Base-by-base conservation (phyloP, 2,888 invertebrate genomes). In the Agrotis segetum region DNA sequence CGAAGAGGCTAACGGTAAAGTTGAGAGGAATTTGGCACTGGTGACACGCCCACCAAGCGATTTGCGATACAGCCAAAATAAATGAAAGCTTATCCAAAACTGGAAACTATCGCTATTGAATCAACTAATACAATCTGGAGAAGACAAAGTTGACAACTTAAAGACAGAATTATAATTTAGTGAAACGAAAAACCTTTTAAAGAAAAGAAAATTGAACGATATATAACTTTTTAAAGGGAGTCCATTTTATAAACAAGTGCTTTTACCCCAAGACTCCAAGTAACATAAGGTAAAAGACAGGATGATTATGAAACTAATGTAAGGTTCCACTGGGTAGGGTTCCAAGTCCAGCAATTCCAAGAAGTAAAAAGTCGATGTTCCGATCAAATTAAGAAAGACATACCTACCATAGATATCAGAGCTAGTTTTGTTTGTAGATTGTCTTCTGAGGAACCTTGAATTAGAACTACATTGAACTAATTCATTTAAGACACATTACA, bases 1-100 rank as follows among this genome's bases (percentile, higher is more conserved):
- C 47, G 21, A 50, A 21, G 17, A 47, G 16, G 40, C 24, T 79
- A 79, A 59, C 79, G 56, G 79, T 74, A 53, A 44, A 59, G 16
- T 34, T 44, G 9, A 16, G 17, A 67, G 34, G 74, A 67, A 76
- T 76, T 77, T 62, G 61, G 74, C 76, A 53, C 17, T 44, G 62
- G 24, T 21, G 24, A 61, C 67, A 67, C 76, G 61, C 76, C 76
- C 58, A 47, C 21, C 29, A 50, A 67, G 17, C 62, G 21, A 67
- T 67, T 62, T 62, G 52, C 34, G 34, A 79, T 58, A 61, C 47
- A 17, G 67, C 17, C 24, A 58, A 61, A 56, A 56, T 21, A 67
- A 72, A 71, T 46, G 58, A 67, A 79, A 59, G 61, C 24, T 49
- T n/a, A 49, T 62, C 44, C 62, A 29, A 58, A 62, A 62, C 40